Evolutionary conservation across 2,797 vertebrate genomes (phyloP), one percentile per base, ranked within the genome.

Genomic region (Hydrocynus forskahlii): DNA sequence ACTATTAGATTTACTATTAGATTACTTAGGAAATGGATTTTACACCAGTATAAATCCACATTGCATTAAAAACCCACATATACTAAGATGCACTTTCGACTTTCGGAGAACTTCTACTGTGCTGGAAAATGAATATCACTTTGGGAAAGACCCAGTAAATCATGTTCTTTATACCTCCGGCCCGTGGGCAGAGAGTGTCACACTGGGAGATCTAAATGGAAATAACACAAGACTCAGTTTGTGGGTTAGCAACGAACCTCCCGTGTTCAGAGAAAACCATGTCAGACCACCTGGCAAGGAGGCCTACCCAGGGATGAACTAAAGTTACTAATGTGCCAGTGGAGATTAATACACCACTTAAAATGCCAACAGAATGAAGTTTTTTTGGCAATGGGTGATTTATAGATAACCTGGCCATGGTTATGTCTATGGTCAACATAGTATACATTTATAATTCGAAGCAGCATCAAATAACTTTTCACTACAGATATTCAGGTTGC

Each of bases 111-210:
- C 16, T 23, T 72, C 83, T 66, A 81, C 83, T 63, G 83, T 64
- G 71, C 80, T 87, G 73, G 78, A 83, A 81, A 84, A 79, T 63
- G 4, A 81, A 81, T 79, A 72, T 70, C 43, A 50, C 75, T 76
- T 71, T 68, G 60, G 66, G 83, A 79, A 82, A 84, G 73, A 62
- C 48, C 16, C 21, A 19, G 43, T 81, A 83, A 85, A 81, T 83
- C 76, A 57, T 54, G 52, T 60, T 79, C 64, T 81, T 84, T 81
- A 83, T 81, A 81, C 79, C 79, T 78, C 84, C 69, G 79, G 76
- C 35, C 60, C 79, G 40, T 45, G 66, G 78, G 64, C 57, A 78
- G 85, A 82, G 54, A 29, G 68, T 66, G 68, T 75, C 81, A 75
- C 81, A 67, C 45, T 75, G 76, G 73, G 81, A 83, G 76, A 79